Base-by-base conservation (phyloP, 1,140 invertebrate genomes). In the Andricus grossulariae region DNA sequence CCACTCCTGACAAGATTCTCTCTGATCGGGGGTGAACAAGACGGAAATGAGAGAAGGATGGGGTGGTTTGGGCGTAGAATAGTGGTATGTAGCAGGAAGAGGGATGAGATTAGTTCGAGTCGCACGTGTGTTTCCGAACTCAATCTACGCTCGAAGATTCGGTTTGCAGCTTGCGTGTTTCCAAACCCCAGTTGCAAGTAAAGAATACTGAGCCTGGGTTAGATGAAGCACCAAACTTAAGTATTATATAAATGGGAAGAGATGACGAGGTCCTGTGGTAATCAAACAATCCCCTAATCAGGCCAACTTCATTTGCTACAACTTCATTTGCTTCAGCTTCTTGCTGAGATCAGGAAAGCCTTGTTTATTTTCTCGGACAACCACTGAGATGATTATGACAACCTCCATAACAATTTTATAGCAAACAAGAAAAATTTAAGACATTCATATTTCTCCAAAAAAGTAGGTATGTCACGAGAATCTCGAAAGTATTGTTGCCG, bases 101-200 rank as follows among this genome's bases (percentile, higher is more conserved):
- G 77, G 74, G 72, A 79, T 73, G 79, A 83, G 84, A 87, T 87
- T 87, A 87, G 83, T 86, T 87, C 75, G 76, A 80, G 79, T 78
- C 80, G 85, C 77, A 83, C 80, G 85, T 84, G 82, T 87, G 82
- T 86, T 85, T 82, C 78, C 81, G 84, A 86, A 87, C 86, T 87
- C 86, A 85, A 87, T 87, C 86, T 86, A 82, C 80, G 71, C 32
- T 71, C 70, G 81, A 82, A 86, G 81, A 86, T 87, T 87, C 81
- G 85, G 84, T 86, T 85, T 85, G 86, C 79, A 86, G 82, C 83
- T 86, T 79, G 82, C 54, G 39, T 74, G 76, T 55, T 72, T 57
- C 57, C 60, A 77, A 72, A 55, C 32, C 32, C 8, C 15, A 66
- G 60, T 66, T 32, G 25, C 19, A 21, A 55, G 25, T 45, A 32